Percentiles rank a stretch among this genome's conserved stretches.
These are phyloP conservation scores for Struthio camelus DNA, from an alignment of 2,113 vertebrate species.

Conservation along the genomic window DNA sequence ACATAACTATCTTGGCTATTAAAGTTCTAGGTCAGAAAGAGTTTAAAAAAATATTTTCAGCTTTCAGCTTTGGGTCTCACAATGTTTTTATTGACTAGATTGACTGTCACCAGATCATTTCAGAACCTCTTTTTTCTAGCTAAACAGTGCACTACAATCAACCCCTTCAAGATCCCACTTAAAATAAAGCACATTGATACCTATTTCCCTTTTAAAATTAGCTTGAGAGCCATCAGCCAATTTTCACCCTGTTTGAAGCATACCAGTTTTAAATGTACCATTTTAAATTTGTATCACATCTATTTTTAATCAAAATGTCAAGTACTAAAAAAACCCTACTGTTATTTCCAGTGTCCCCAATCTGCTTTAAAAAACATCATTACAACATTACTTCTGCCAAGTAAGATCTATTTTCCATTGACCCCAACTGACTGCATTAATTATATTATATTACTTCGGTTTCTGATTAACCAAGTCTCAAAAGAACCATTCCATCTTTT, in stretches of 20 bases:
- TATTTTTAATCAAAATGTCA: background rate
- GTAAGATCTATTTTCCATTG: background rate
- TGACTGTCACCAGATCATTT: background rate
- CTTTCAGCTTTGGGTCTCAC: background rate
- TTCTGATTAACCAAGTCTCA: background rate
- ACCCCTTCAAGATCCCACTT: background rate
- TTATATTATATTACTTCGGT: background rate
- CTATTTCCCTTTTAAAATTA: background rate
- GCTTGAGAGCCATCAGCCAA: background rate
- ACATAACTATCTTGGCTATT: background rate
- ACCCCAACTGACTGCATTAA: background rate
- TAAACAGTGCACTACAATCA: background rate
- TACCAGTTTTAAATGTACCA: background rate
- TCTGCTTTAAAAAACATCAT: background rate
- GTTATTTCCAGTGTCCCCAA: background rate
- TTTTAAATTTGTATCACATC: background rate
- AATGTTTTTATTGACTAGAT: background rate
- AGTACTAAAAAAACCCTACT: background rate
- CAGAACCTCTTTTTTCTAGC: background rate
- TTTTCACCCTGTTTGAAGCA: background rate
- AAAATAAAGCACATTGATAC: background rate
- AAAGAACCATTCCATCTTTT: background rate
- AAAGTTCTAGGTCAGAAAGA: background rate
- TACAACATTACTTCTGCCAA: background rate
- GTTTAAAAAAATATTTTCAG: background rate